A percentile compares a stretch with the other conserved stretches of the same genome.
Evolutionary conservation across 1,140 invertebrate species (phyloP).

Genomic region (Apolygus lucorum): DNA sequence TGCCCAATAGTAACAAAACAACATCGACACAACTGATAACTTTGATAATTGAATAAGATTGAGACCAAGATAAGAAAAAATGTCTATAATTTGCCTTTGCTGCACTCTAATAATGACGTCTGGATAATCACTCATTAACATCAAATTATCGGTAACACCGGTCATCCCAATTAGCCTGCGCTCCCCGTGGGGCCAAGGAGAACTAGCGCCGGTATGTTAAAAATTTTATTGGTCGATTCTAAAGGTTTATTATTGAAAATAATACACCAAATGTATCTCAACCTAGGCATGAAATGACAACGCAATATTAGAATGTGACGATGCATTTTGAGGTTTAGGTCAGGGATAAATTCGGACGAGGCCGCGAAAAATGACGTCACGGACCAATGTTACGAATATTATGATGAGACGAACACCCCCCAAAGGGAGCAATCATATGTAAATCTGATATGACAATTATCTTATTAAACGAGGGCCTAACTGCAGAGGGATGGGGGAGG

Average conservation of each 20-base stretch:
- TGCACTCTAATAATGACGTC: background rate
- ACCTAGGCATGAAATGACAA: background rate
- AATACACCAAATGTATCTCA: no score
- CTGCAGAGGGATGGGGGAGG: background rate
- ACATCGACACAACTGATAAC: background rate
- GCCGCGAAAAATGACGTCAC: background rate
- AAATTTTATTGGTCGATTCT: no score
- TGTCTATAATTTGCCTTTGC: background rate
- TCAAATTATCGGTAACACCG: no score
- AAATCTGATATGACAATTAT: background rate
- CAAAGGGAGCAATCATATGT: background rate
- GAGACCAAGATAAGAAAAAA: background rate
- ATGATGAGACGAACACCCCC: no score
- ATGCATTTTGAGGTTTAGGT: background rate
- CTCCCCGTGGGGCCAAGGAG: no score
- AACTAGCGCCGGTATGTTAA: no score
- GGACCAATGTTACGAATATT: background rate
- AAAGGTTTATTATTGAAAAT: no score
- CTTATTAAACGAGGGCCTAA: background rate
- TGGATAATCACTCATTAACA: no score
- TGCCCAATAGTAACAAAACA: no score
- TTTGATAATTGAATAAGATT: background rate
- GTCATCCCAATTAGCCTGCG: no score
- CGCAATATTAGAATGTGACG: background rate
- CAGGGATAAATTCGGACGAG: background rate